Evolutionary conservation across 2,888 invertebrate species (phyloP).

Genomic region (Lithosia quadra): DNA sequence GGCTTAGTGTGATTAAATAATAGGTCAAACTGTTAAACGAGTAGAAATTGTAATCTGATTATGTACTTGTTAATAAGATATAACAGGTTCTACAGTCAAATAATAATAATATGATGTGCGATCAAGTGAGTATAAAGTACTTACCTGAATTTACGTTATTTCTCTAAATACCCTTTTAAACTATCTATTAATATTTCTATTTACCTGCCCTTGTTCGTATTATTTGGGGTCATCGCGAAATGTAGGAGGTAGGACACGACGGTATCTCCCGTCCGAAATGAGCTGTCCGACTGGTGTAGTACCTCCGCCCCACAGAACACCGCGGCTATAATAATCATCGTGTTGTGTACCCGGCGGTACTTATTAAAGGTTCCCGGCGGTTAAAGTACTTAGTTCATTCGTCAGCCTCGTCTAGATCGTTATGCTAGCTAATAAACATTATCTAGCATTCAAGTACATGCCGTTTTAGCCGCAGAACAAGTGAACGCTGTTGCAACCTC

Average conservation of each 20-base stretch:
- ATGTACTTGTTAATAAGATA: neutral
- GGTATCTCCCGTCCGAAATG: no score
- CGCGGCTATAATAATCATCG: no score
- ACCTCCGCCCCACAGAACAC: no score
- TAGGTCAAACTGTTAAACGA: constrained; percentile 3
- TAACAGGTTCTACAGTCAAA: neutral
- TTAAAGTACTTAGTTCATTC: neutral
- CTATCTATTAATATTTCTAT: no score
- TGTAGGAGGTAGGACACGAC: no score
- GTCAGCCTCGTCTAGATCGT: neutral
- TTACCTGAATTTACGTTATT: neutral
- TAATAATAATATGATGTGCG: neutral
- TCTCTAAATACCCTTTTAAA: neutral
- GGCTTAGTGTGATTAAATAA: neutral
- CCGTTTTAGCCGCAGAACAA: constrained; percentile 24
- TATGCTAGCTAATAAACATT: neutral
- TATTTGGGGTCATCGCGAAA: no score
- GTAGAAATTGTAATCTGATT: neutral
- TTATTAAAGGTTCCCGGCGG: no score
- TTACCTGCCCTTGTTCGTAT: no score
- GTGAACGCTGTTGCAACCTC: constrained; percentile 50
- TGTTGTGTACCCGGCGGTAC: no score
- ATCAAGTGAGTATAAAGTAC: neutral
- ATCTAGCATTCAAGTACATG: neutral
- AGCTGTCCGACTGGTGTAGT: no score